Evolutionary conservation across 1,140 invertebrate genomes (phyloP).

Genomic region (Xylocopa sonorina): DNA sequence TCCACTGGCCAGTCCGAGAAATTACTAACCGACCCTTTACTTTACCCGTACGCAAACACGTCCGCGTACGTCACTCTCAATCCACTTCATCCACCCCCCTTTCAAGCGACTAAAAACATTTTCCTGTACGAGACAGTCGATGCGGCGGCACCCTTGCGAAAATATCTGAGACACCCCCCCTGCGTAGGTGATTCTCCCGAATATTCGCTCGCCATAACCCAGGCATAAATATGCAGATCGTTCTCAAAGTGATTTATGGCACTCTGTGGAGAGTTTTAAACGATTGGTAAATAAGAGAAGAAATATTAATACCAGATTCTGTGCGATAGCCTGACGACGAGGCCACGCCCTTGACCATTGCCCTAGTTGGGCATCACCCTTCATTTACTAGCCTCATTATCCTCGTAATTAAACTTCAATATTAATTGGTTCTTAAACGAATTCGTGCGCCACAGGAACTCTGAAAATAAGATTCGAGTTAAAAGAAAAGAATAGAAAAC

Average conservation of each 20-base stretch:
- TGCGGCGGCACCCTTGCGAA: constrained; percentile 6
- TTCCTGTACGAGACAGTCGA: constrained; percentile 23
- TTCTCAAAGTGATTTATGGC: constrained; percentile 27
- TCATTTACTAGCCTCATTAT: constrained; percentile 23
- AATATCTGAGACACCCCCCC: constrained; percentile 23
- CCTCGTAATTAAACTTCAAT: constrained; percentile 18
- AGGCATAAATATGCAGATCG: constrained; percentile 31
- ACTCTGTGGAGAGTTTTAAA: neutral
- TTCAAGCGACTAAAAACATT: constrained; percentile 50
- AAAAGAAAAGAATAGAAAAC: neutral
- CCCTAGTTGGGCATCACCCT: constrained; percentile 6
- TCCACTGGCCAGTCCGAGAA: constrained; percentile 61
- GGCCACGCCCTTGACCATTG: neutral
- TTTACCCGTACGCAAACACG: constrained; percentile 61
- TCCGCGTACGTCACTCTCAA: constrained; percentile 59
- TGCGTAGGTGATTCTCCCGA: neutral
- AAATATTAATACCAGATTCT: constrained; percentile 21
- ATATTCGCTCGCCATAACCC: constrained; percentile 22
- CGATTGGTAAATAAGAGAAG: neutral
- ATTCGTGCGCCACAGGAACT: neutral
- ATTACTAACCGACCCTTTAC: constrained; percentile 55
- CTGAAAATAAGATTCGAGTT: neutral
- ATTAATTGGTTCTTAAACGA: constrained; percentile 13
- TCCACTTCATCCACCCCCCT: constrained; percentile 49
- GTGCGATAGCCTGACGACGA: neutral